These are phyloP conservation scores for Actias luna DNA, from an alignment of 2,888 invertebrate genomes.

Conservation along the genomic window DNA sequence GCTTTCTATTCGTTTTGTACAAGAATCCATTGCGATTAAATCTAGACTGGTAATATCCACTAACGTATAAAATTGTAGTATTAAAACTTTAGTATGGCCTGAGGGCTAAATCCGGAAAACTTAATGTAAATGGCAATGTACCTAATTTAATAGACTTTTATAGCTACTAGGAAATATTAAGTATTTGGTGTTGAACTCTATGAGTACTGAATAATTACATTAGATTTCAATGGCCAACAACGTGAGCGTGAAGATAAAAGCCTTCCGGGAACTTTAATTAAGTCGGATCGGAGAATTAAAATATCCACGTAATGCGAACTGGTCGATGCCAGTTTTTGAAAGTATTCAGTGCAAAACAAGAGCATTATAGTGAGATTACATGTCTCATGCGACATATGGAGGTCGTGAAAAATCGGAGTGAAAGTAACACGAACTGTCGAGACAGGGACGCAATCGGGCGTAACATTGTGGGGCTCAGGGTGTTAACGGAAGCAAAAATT, in stretches of 20 bases:
- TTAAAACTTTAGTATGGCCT: no score
- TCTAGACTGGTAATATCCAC: no score
- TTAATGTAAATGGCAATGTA: not conserved
- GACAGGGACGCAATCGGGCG: conserved; percentile 4
- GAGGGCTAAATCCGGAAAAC: not conserved
- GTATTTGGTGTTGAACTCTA: not conserved
- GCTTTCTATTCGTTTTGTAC: no score
- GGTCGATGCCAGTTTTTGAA: conserved; percentile 53
- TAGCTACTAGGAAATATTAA: not conserved
- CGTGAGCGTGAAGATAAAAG: not conserved
- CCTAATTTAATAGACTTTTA: not conserved
- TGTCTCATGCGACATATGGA: conserved; percentile 38
- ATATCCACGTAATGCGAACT: conserved; percentile 36
- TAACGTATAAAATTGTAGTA: no score
- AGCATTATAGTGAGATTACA: conserved; percentile 44
- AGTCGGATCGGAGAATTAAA: conserved; percentile 40
- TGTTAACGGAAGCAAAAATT: not conserved
- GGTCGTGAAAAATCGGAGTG: conserved; percentile 71
- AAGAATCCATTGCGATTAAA: no score
- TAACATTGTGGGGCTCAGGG: conserved; percentile 18
- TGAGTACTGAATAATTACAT: not conserved
- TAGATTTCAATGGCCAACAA: not conserved
- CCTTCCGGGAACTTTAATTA: conserved; percentile 19
- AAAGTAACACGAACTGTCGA: conserved; percentile 48
- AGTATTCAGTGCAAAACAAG: conserved; percentile 51